These are phyloP conservation scores for Ceratitis capitata DNA, from an alignment of 1,140 invertebrate genomes.

Conservation along the genomic window DNA sequence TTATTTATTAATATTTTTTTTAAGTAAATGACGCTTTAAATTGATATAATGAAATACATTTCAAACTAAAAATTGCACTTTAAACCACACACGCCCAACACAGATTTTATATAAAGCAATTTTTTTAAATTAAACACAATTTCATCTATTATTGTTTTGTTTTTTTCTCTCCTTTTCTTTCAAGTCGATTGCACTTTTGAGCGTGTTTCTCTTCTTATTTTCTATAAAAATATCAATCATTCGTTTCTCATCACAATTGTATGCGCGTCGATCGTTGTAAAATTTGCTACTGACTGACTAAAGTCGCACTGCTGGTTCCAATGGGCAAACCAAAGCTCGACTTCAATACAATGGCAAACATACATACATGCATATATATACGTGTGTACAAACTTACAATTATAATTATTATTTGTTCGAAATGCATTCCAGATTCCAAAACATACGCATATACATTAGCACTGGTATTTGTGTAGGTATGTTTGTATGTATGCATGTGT, in stretches of 20 bases:
- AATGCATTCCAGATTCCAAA: slow-evolving; percentile 8
- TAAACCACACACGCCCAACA: not conserved
- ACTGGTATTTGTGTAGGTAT: too few species aligned
- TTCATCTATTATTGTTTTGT: not conserved
- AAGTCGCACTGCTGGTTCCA: not conserved
- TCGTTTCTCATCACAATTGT: not conserved
- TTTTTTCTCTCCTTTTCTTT: not conserved
- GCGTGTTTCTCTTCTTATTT: too few species aligned
- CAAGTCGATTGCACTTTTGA: too few species aligned
- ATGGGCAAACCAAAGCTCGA: not conserved
- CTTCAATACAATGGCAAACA: not conserved
- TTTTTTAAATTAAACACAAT: not conserved
- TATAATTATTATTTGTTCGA: too few species aligned
- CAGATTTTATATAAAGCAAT: too few species aligned
- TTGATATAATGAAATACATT: not conserved
- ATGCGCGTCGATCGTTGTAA: slow-evolving; percentile 4
- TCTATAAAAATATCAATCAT: too few species aligned
- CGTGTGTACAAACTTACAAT: not conserved
- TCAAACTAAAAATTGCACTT: not conserved
- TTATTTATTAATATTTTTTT: not conserved
- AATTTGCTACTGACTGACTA: slow-evolving; percentile 22
- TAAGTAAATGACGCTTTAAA: not conserved
- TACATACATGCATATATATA: not conserved
- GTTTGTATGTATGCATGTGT: not conserved
- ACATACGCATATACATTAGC: too few species aligned